Conservation (phyloP, 2,113 vertebrate species). For the Lamprotornis superbus region DNA sequence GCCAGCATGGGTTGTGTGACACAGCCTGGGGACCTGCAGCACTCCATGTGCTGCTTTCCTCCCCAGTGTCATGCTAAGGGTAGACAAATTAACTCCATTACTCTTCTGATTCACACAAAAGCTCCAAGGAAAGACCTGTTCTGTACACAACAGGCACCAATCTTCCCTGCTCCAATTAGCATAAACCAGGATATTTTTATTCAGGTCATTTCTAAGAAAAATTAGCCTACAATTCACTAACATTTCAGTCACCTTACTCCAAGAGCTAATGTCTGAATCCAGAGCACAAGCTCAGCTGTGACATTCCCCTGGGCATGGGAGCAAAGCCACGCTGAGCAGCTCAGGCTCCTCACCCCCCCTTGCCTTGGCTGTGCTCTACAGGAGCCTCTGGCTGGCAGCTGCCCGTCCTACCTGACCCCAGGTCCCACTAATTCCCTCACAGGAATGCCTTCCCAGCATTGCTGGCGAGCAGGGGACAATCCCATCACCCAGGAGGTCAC, state of each 20-base stretch:
- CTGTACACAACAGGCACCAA: not conserved
- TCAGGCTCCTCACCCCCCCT: not conserved
- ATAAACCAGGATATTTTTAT: not conserved
- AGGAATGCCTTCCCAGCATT: not conserved
- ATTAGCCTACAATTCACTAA: not conserved
- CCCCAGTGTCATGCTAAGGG: not conserved
- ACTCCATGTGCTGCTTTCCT: fast-evolving
- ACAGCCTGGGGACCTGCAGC: not conserved
- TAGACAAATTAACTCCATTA: not conserved
- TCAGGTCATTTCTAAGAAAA: not conserved
- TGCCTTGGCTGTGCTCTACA: not conserved
- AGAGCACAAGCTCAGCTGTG: not conserved
- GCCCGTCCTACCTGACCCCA: not conserved
- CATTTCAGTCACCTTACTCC: not conserved
- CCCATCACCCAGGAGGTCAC: not conserved
- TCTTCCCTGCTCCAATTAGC: not conserved
- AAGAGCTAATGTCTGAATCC: not conserved
- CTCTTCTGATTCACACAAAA: not conserved
- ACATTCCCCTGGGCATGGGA: not conserved
- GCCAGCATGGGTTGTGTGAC: not conserved
- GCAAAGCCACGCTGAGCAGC: not conserved
- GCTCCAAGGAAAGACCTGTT: not conserved
- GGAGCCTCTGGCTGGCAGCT: not conserved
- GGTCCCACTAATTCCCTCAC: not conserved
- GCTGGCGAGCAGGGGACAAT: not conserved